Percentiles rank a stretch among this genome's conserved stretches.
Conservation (phyloP, 2,113 vertebrate species). For the Genyomyrus donnyi region DNA sequence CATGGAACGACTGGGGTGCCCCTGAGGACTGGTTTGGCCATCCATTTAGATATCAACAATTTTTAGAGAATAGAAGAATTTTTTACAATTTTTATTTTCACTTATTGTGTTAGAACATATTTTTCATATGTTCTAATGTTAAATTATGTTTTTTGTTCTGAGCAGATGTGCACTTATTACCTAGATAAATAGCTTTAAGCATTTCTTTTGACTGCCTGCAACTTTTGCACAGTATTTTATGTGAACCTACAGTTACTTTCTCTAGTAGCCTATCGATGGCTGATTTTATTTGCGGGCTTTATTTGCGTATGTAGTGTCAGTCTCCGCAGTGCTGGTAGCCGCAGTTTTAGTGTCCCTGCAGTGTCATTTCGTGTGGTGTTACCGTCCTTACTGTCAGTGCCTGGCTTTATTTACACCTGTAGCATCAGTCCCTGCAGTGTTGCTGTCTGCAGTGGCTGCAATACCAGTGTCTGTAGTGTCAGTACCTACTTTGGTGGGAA, state of each 20-base stretch:
- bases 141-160: no score
- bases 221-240: no score
- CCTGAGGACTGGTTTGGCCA: not conserved
- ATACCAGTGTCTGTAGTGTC: not conserved
- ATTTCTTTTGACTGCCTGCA: no score
- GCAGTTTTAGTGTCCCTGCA: not conserved
- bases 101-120: no score
- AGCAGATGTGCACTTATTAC: no score
- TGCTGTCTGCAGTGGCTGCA: not conserved
- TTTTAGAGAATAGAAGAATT: not conserved
- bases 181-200: no score
- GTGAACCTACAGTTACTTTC: not conserved
- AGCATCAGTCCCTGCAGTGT: not conserved
- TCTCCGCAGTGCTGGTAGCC: not conserved
- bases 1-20: not conserved
- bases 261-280: not conserved
- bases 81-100: not conserved
- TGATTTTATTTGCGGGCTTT: not conserved
- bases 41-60: not conserved
- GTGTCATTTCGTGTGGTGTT: not conserved
- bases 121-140: no score
- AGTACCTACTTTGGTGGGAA: not conserved
- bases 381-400: not conserved
- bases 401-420: not conserved
- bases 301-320: not conserved